These are phyloP conservation scores for Holacanthus passer DNA, from an alignment of 2,113 vertebrate species.

Conservation along the genomic window DNA sequence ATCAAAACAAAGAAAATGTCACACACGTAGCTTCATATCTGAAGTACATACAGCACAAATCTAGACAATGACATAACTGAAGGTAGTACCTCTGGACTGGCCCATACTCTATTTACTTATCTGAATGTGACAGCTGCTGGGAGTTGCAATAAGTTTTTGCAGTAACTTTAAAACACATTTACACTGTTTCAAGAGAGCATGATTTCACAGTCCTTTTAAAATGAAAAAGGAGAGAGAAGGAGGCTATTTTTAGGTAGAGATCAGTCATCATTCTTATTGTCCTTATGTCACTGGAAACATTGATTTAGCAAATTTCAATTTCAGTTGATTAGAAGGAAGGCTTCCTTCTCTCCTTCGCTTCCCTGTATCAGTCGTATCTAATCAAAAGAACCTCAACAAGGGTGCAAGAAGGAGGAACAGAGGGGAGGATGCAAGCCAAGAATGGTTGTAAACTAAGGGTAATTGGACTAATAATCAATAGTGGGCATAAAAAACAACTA, in stretches of 20 bases:
- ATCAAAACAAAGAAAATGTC: not conserved
- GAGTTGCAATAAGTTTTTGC: constrained; percentile 7
- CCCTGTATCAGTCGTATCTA: not conserved
- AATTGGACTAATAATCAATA: constrained; percentile 80
- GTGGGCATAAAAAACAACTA: constrained; percentile 68
- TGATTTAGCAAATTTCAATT: not conserved
- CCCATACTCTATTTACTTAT: constrained; percentile 19
- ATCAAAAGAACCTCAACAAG: constrained; percentile 22
- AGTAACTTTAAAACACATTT: constrained; percentile 36
- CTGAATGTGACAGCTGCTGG: constrained; percentile 19
- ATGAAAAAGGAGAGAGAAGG: not conserved
- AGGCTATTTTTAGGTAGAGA: not conserved
- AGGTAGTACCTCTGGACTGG: not conserved
- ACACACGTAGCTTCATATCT: not conserved
- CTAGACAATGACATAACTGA: not conserved
- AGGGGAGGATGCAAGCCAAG: constrained; percentile 26
- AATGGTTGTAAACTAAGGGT: constrained; percentile 69
- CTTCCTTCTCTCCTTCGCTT: not conserved
- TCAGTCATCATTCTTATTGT: not conserved
- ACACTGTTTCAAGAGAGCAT: not conserved
- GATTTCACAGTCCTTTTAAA: not conserved
- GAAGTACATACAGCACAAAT: not conserved
- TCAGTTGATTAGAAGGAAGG: constrained; percentile 3
- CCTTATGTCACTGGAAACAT: not conserved
- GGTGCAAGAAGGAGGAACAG: not conserved